Conservation (phyloP, 2,797 vertebrate species). For the Sebastes steindachneri region DNA sequence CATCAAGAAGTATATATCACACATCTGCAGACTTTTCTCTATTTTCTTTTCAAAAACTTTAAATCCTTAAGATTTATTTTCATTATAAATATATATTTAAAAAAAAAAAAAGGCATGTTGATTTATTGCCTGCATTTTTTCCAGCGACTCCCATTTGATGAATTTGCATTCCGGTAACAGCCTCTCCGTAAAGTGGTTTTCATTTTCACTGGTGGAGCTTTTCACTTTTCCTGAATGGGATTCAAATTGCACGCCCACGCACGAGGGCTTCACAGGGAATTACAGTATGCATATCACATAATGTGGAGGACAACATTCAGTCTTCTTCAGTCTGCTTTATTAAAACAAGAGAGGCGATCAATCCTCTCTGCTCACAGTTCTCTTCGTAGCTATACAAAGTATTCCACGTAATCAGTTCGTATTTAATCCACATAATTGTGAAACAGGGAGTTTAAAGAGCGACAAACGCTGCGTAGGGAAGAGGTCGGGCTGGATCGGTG, state of each 20-base stretch:
- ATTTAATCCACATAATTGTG: no score
- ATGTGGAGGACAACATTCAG: neutral
- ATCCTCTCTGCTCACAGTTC: neutral
- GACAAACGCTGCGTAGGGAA: fast-evolving
- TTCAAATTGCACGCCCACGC: neutral
- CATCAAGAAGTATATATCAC: neutral
- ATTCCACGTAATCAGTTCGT: no score
- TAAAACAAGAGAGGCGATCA: neutral
- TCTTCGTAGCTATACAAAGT: neutral
- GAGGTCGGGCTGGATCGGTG: fast-evolving
- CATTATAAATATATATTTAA: neutral
- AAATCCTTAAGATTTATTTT: neutral
- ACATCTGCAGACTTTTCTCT: neutral
- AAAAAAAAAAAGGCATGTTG: neutral
- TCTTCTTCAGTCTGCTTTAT: neutral
- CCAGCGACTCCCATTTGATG: neutral
- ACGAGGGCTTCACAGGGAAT: neutral
- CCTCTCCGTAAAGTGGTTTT: neutral
- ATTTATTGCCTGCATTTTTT: neutral
- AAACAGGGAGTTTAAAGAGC: no score
- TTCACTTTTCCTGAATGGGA: neutral
- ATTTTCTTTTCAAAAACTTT: neutral
- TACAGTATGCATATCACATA: neutral
- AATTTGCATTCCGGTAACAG: neutral
- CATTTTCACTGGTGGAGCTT: neutral